Evolutionary conservation across 2,113 vertebrate species (phyloP).

Genomic region (Seriola dumerili): DNA sequence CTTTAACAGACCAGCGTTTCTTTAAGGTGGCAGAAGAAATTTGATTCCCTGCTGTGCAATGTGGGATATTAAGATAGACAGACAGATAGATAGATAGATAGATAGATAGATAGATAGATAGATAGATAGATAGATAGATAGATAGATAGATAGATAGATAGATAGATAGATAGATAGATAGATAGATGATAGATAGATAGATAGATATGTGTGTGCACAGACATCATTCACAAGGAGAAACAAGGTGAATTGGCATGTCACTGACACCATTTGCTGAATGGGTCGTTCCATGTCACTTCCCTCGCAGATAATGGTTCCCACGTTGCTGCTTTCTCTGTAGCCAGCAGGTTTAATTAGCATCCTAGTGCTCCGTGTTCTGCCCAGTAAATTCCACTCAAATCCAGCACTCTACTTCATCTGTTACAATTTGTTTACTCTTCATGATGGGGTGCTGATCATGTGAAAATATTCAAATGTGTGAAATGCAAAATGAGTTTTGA

Average conservation of each 20-base stretch:
- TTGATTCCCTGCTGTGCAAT: background rate
- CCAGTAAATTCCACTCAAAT: slow-evolving; percentile 45
- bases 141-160: slow-evolving; percentile 22
- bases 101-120: slow-evolving; percentile 18
- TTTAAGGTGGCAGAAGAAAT: slow-evolving; percentile 17
- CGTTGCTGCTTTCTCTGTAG: slow-evolving; percentile 15
- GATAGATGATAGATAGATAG: slow-evolving; percentile 11
- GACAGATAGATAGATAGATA: background rate
- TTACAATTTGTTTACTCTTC: slow-evolving; percentile 8
- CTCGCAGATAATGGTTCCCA: slow-evolving; percentile 32
- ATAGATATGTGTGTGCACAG: slow-evolving; percentile 8
- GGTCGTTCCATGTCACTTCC: slow-evolving; percentile 25
- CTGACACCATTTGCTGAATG: slow-evolving; percentile 35
- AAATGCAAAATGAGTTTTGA: slow-evolving; percentile 2
- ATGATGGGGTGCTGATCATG: background rate
- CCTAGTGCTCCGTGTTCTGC: slow-evolving; percentile 10
- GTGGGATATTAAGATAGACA: background rate
- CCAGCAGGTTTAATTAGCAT: slow-evolving; percentile 43
- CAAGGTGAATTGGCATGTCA: slow-evolving; percentile 7
- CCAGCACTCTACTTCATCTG: slow-evolving; percentile 24
- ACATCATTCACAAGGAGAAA: slow-evolving; percentile 18
- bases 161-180: no score
- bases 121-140: background rate
- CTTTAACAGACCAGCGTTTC: slow-evolving; percentile 2
- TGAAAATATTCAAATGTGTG: background rate